These are phyloP conservation scores for Hydrophis major DNA, from an alignment of 2,797 vertebrate species.

Conservation along the genomic window DNA sequence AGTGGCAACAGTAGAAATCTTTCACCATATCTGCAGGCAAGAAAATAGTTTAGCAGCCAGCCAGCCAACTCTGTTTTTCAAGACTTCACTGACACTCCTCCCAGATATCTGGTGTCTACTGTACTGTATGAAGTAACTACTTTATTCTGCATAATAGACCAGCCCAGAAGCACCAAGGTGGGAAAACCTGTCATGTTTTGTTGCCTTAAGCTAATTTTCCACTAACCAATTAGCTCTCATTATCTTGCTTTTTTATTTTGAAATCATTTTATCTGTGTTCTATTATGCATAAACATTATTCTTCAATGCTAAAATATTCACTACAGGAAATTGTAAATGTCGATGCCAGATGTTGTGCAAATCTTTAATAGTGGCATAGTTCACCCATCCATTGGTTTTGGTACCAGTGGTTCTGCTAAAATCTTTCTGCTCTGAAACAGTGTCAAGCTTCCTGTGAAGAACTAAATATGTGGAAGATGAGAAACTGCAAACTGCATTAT, in stretches of 20 bases:
- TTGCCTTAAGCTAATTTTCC: not conserved
- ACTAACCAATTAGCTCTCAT: constrained; percentile 27
- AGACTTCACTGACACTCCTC: not conserved
- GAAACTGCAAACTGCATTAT: not conserved
- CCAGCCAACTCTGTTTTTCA: not conserved
- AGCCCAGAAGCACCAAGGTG: not conserved
- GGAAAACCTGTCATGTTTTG: not conserved
- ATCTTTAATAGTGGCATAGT: constrained; percentile 42
- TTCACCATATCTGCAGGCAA: not conserved
- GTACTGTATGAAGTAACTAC: not conserved
- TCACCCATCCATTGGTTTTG: constrained; percentile 33
- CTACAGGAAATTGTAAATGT: constrained; percentile 56
- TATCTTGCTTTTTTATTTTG: constrained; percentile 49
- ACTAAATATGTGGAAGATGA: not conserved
- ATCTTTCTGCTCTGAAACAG: constrained; percentile 22
- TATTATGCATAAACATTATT: constrained; percentile 45
- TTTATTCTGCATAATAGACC: not conserved
- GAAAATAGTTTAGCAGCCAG: not conserved
- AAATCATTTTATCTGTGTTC: constrained; percentile 65
- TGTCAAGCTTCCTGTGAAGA: constrained; percentile 10
- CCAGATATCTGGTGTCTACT: not conserved
- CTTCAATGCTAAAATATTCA: constrained; percentile 63
- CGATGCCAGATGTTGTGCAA: constrained; percentile 41
- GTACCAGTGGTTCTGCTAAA: constrained; percentile 21
- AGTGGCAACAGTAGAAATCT: not conserved